phyloP scores from a whole-genome alignment of 1,140 invertebrate genomes.

The Euura saliciscinereae region DNA sequence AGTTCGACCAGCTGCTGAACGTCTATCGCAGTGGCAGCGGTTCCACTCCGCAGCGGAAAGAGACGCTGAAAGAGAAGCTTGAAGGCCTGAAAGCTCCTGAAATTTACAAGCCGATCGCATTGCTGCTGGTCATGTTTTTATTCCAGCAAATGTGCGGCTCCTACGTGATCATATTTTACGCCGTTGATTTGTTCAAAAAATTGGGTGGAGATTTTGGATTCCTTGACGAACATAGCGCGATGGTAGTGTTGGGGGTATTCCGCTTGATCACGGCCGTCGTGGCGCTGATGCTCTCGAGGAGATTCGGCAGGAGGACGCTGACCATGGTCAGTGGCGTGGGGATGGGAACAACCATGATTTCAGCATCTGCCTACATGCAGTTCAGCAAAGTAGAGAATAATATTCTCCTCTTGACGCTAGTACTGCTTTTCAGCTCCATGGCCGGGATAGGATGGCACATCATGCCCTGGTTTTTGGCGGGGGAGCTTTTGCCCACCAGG shows the following conservation, averaged over 20 bases:
- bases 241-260: slow-evolving; percentile 60
- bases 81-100: slow-evolving; percentile 32
- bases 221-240: slow-evolving; percentile 55
- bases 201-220: slow-evolving; percentile 54
- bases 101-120: slow-evolving; percentile 59
- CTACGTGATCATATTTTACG: slow-evolving; percentile 74
- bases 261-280: slow-evolving; percentile 61
- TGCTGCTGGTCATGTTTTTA: slow-evolving; percentile 60
- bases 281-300: slow-evolving; percentile 59
- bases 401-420: slow-evolving; percentile 46
- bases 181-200: slow-evolving; percentile 63
- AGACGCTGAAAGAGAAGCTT: slow-evolving; percentile 29
- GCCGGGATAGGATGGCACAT: slow-evolving; percentile 63
- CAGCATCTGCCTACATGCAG: slow-evolving; percentile 59
- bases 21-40: not conserved
- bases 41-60: not conserved
- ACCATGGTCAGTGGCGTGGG: slow-evolving; percentile 61
- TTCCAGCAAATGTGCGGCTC: slow-evolving; percentile 66
- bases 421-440: slow-evolving; percentile 61
- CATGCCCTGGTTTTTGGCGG: slow-evolving; percentile 71
- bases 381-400: slow-evolving; percentile 35
- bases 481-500: slow-evolving; percentile 61
- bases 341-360: slow-evolving; percentile 64
- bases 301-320: slow-evolving; percentile 59
- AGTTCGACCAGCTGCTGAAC: not conserved